Base-by-base conservation (phyloP, 2,888 invertebrate species). In the Megamerina dolium region DNA sequence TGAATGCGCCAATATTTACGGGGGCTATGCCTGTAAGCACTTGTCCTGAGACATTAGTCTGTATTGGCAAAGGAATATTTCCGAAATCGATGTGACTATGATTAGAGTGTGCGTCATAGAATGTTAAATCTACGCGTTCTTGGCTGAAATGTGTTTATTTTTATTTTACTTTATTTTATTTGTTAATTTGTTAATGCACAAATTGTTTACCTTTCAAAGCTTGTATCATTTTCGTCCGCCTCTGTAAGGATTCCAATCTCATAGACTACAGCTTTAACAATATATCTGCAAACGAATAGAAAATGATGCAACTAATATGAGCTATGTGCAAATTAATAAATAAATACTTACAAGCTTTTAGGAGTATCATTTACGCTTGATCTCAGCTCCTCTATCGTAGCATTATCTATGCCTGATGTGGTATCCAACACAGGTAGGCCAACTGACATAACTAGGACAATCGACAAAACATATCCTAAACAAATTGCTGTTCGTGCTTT, bases 201-300 rank as follows among this genome's bases (percentile, higher is more conserved):
- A 31, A 16, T 23, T 2, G 33, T 8, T 37, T 46, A 57, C 57
- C 53, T 67, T 48, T 68, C 70, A 41, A 68, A 66, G 23, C 63
- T 64, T 12, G 70, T 70, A 9, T 68, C 70, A 16, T 73, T 74
- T 31, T 73, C 73, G 46, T 70, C 72, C 23, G 72, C 73, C 47
- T 79, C 77, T 4, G 79, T 77, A 21, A 79, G 64, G 50, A 79
- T 76, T 43, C 79, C 79, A 52, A 79, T 74, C 68, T 79, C 79
- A 52, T 79, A 79, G 27, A 78, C 76, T 5, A 78, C 70, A 0
- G 77, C 77, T 55, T 74, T 76, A 43, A 79, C 75, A 12, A 79
- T 73, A 49, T 77, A 78, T 49, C 78, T 79, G 47, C 19, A 49
- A 23, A 18, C 12, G 4, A 23, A 20, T 6, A 39, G 17, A 8